Evolutionary conservation across 2,797 vertebrate genomes (phyloP), one percentile per base, ranked within the genome.

Genomic region (Prunella strophiata): DNA sequence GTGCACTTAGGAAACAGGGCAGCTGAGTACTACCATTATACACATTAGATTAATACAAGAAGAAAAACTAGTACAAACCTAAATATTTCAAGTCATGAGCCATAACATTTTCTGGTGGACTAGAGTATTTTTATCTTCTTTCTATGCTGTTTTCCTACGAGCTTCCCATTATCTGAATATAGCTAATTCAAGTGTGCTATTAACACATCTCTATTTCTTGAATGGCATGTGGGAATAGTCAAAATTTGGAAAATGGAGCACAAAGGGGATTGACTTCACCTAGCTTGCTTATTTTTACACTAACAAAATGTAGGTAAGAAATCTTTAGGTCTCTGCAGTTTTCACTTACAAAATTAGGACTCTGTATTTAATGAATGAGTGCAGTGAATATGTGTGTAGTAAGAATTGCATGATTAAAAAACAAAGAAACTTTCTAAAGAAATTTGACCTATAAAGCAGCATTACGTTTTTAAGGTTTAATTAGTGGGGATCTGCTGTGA

Each of bases 311-410:
- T 80, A 54, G 47, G n/a, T 89, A 68, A 91, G 66, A 59, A 83
- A 62, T 68, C 81, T 65, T 74, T 7, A 63, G 23, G 78, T 85
- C 70, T 89, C 79, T 83, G 13, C 66, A 81, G 66, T 76, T 57
- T 85, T 85, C n/a, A 67, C 23, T 48, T 90, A 42, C 11, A 42
- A 65, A 90, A 83, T 72, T 65, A 68, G 79, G 70, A 75, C 25
- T 12, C 30, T 47, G 32, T 91, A 32, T 81, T 91, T 93, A 87
- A 92, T 79, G 84, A 94, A 86, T 52, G 54, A 91, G 20, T 51
- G 48, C 55, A 38, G 29, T 63, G 59, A 73, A 38, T 77, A 29
- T 18, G 32, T 48, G 13, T 85, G n/a, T 82, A 63, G 47, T 32
- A 40, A 58, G 51, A 85, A 81, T 9, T 67, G 27, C 27, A 14